Evolutionary conservation across 2,888 invertebrate species (phyloP).

Genomic region (Escarpia spicata): DNA sequence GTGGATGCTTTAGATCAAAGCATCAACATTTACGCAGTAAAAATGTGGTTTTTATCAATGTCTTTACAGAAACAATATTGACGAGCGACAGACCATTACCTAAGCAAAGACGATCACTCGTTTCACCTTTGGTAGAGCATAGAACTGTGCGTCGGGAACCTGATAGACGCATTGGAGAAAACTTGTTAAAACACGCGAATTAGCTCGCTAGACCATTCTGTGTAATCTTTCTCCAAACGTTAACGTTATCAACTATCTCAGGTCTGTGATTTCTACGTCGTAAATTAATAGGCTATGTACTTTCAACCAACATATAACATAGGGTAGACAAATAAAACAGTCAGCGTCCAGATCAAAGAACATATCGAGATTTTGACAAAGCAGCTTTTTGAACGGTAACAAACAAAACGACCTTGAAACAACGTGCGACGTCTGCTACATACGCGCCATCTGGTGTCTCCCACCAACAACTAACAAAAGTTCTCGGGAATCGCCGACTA

Average conservation of each 20-base stretch:
- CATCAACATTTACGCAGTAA: not conserved
- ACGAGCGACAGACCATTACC: not conserved
- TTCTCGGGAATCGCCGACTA: not conserved
- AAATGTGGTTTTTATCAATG: not conserved
- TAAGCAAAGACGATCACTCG: not conserved
- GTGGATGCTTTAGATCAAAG: not conserved
- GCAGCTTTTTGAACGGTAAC: not conserved
- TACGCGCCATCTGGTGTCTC: not conserved
- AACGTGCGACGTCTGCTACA: not conserved
- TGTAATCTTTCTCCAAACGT: not conserved
- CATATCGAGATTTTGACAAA: not conserved
- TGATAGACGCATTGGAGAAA: not conserved
- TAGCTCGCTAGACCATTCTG: not conserved
- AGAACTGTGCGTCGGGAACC: not conserved
- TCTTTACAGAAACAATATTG: not conserved
- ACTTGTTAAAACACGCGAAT: not conserved
- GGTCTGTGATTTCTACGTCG: not conserved
- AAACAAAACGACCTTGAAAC: not conserved
- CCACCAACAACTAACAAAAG: not conserved
- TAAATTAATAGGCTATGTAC: too few relatives aligned
- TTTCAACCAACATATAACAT: not conserved
- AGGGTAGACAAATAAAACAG: not conserved
- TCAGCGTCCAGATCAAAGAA: not conserved
- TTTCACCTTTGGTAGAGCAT: not conserved
- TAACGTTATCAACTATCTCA: not conserved